Evolutionary conservation across 2,797 vertebrate genomes (phyloP), one percentile per base, ranked within the genome.

Genomic region (Sebastes melanostomus): DNA sequence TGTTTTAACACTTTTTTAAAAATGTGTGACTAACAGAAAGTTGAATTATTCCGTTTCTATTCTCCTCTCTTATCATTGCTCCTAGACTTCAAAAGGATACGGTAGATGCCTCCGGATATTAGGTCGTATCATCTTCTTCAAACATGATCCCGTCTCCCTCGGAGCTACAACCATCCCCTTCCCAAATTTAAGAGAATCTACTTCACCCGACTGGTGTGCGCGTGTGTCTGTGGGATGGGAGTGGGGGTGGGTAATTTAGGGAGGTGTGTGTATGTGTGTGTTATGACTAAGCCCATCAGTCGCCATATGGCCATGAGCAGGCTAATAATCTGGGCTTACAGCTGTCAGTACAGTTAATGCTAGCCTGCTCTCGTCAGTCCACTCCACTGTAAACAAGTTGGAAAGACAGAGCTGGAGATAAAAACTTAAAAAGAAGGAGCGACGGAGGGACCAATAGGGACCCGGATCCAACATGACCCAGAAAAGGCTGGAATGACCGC

Each of bases 301-400:
- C 68, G 78, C 91, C 96, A 95, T 95, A 93, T 96, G 96, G 94
- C 91, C 89, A 82, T 91, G 93, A 96, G 95, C 87, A 90, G 93
- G 72, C 93, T 95, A 94, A 96, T 97, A 96, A 97, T 95, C 96
- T 93, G 91, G 92, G 84, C 73, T 96, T 96, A 96, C 80, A 89
- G 86, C 80, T 86, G 84, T 86, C 89, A 82, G 89, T 61, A 54
- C 78, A 42, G 88, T 91, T 88, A 89, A 86, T 66, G 61, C 86
- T 69, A 56, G 87, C 69, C 81, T 75, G 79, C 91, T 89, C 89
- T 81, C 83, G 56, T 93, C 90, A 80, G 81, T 84, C 78, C 75
- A 38, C 58, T 70, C 34, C 32, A 34, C 75, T 75, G 86, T 81
- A 92, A 62, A 93, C 86, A 83, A 86, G 59, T 66, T 72, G 50